Evolutionary conservation across 2,888 invertebrate species (phyloP).

Genomic region (Sphaeridia pumilis): DNA sequence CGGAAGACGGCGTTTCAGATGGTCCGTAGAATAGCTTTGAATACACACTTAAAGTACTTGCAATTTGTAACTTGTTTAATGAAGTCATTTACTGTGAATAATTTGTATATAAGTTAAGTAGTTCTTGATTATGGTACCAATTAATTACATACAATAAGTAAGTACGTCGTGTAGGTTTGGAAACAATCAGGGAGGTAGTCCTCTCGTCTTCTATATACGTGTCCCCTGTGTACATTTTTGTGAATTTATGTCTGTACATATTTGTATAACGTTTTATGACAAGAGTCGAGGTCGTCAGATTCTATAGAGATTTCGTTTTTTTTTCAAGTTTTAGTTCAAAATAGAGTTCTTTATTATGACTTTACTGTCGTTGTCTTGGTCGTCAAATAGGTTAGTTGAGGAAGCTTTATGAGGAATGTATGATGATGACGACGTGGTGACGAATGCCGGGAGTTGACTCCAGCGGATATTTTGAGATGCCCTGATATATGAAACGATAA

Average conservation of each 20-base stretch:
- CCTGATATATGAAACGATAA: not conserved
- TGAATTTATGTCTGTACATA: not conserved
- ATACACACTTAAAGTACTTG: not conserved
- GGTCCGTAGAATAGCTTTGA: not conserved
- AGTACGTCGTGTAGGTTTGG: constrained; percentile 3
- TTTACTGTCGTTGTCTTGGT: not conserved
- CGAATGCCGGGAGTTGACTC: too few species aligned
- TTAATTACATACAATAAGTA: constrained; percentile 16
- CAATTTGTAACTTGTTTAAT: not conserved
- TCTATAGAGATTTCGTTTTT: too few species aligned
- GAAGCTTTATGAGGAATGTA: too few species aligned
- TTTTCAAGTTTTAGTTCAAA: too few species aligned
- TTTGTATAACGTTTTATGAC: not conserved
- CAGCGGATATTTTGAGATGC: not conserved
- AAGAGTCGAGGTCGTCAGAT: too few species aligned
- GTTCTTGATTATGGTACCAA: not conserved
- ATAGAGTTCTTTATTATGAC: not conserved
- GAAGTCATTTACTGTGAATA: too few species aligned
- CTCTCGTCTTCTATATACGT: constrained; percentile 7
- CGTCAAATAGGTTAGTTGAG: too few species aligned
- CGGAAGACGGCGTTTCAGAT: not conserved
- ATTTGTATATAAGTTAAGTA: constrained; percentile 3
- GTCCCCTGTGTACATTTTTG: not conserved
- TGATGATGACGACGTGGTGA: too few species aligned
- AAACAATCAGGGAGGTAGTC: constrained; percentile 17